phyloP scores from a whole-genome alignment of 2,888 invertebrate species.

The Zygaena filipendulae region DNA sequence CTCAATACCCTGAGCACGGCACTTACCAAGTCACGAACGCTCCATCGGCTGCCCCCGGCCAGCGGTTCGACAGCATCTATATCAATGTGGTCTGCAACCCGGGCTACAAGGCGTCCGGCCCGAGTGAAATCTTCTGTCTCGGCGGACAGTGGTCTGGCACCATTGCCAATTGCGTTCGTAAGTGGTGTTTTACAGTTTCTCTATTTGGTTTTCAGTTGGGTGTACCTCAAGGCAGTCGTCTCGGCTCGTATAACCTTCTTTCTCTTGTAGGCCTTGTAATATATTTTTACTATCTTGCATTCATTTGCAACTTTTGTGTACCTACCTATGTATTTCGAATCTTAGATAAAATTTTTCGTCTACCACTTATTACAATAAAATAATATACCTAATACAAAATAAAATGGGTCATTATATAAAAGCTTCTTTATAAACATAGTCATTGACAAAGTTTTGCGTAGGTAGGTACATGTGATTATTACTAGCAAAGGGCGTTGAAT shows the following conservation, averaged over 20 bases:
- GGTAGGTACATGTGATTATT: too few relatives aligned
- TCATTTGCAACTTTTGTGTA: neutral
- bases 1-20: slow-evolving; percentile 31
- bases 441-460: too few relatives aligned
- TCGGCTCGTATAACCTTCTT: neutral
- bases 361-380: too few relatives aligned
- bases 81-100: slow-evolving; percentile 31
- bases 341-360: too few relatives aligned
- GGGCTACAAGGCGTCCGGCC: slow-evolving; percentile 27
- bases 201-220: neutral
- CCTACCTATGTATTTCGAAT: too few relatives aligned
- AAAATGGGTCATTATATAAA: too few relatives aligned
- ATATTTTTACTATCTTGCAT: slow-evolving; percentile 10
- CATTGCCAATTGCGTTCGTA: slow-evolving; percentile 25
- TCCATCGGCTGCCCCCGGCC: slow-evolving; percentile 26
- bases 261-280: neutral
- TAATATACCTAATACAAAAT: too few relatives aligned
- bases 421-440: too few relatives aligned
- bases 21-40: slow-evolving; percentile 25
- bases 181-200: slow-evolving; percentile 22
- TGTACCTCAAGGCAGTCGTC: too few relatives aligned
- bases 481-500: too few relatives aligned
- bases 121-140: slow-evolving; percentile 23
- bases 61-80: slow-evolving; percentile 21
- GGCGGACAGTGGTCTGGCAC: slow-evolving; percentile 27